A percentile compares a stretch with the other conserved stretches of the same genome.
Conservation (phyloP, 2,113 vertebrate genomes). For the Bubo blakistoni region DNA sequence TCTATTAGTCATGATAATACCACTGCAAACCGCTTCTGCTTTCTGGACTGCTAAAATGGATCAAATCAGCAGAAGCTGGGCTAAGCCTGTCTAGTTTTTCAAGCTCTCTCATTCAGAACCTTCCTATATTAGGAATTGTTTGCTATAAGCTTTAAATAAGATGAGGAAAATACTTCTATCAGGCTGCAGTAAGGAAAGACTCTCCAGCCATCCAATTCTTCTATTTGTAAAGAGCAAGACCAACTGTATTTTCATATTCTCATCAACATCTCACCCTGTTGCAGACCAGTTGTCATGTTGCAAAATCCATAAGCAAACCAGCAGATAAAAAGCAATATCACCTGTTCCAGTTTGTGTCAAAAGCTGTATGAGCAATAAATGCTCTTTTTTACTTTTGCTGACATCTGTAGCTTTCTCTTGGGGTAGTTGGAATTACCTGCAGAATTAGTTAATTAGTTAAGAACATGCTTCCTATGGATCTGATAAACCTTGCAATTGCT, state of each 20-base stretch:
- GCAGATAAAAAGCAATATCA: background rate
- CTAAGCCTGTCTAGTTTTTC: background rate
- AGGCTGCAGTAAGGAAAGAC: background rate
- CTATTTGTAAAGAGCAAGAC: background rate
- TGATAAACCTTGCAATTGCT: background rate
- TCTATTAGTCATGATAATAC: background rate
- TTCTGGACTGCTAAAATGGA: background rate
- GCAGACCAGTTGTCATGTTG: background rate
- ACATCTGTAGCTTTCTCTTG: background rate
- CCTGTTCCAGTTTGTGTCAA: background rate
- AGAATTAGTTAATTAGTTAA: background rate
- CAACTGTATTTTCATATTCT: background rate
- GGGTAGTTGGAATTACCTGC: background rate
- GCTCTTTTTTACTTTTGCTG: background rate
- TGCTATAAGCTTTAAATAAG: background rate
- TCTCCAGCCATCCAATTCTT: background rate
- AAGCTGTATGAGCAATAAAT: background rate
- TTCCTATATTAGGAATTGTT: background rate
- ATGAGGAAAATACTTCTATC: background rate
- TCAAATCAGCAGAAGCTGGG: background rate
- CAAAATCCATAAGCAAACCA: background rate
- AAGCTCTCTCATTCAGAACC: background rate
- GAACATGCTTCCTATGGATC: background rate
- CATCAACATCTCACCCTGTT: background rate
- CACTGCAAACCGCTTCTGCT: background rate